phyloP scores from a whole-genome alignment of 2,888 invertebrate genomes.

The Archips crataeganus region DNA sequence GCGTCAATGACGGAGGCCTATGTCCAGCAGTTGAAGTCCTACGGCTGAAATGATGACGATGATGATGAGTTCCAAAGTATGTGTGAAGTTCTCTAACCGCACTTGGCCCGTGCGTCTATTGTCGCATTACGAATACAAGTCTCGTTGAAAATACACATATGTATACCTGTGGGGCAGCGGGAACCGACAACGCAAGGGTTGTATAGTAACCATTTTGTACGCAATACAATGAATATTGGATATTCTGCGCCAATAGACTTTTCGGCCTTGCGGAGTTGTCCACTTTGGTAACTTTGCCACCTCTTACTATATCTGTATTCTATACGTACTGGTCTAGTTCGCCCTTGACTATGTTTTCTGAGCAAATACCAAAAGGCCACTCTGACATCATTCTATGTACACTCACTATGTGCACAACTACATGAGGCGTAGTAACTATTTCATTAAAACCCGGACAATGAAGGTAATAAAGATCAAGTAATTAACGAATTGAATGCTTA shows the following conservation, averaged over 20 bases:
- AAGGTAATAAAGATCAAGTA: background rate
- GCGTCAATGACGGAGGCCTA: too few species aligned
- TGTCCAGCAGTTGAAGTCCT: too few species aligned
- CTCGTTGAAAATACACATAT: too few species aligned
- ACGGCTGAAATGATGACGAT: too few species aligned
- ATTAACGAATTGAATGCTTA: background rate
- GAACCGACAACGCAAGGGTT: too few species aligned
- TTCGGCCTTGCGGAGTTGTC: background rate
- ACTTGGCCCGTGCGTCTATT: too few species aligned
- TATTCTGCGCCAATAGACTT: background rate
- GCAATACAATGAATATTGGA: background rate
- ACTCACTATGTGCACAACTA: background rate
- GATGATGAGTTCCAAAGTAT: too few species aligned
- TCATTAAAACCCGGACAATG: background rate
- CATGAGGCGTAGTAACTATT: background rate
- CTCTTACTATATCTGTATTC: background rate
- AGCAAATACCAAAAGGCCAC: conserved; percentile 18
- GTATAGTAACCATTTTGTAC: too few species aligned
- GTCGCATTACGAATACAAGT: too few species aligned
- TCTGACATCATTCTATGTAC: conserved; percentile 25
- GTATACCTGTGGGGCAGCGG: too few species aligned
- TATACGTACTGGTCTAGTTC: conserved; percentile 2
- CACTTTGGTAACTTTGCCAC: background rate
- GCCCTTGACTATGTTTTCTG: conserved; percentile 21
- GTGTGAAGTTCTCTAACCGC: too few species aligned